Conservation (phyloP, 2,888 invertebrate species). For the Drepana falcataria region DNA sequence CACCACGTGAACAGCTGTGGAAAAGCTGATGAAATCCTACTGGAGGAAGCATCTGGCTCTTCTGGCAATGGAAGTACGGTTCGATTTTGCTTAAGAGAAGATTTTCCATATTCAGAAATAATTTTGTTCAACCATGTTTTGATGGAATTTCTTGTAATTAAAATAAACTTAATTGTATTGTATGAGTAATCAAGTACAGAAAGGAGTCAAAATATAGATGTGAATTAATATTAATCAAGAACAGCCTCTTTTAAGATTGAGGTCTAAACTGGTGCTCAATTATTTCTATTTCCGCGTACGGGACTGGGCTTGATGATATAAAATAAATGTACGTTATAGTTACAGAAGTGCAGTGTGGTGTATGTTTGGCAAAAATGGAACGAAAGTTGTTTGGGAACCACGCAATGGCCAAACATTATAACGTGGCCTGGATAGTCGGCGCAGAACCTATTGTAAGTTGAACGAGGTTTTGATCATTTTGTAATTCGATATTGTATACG, state of each 20-base stretch:
- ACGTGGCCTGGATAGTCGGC: constrained; percentile 52
- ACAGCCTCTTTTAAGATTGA: too few species aligned
- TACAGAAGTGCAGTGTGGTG: constrained; percentile 31
- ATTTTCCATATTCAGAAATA: too few species aligned
- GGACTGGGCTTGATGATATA: too few species aligned
- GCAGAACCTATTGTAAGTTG: constrained; percentile 47
- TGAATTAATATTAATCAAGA: too few species aligned
- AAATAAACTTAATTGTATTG: too few species aligned
- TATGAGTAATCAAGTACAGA: too few species aligned
- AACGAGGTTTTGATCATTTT: not conserved
- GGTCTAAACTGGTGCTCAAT: too few species aligned
- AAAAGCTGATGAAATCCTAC: constrained; percentile 1
- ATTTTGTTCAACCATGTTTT: too few species aligned
- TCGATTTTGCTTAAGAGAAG: too few species aligned
- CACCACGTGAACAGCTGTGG: constrained; percentile 13
- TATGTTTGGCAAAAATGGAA: constrained; percentile 35
- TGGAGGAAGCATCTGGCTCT: not conserved
- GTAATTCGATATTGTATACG: constrained; percentile 1
- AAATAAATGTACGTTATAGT: not conserved
- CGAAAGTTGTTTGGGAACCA: constrained; percentile 38
- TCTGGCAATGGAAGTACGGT: not conserved
- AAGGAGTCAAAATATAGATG: too few species aligned
- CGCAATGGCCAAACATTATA: constrained; percentile 49
- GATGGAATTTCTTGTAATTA: too few species aligned
- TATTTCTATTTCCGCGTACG: too few species aligned